Evolutionary conservation across 1,140 invertebrate genomes (phyloP), one percentile per base, ranked within the genome.

Genomic region (Portunus trituberculatus): DNA sequence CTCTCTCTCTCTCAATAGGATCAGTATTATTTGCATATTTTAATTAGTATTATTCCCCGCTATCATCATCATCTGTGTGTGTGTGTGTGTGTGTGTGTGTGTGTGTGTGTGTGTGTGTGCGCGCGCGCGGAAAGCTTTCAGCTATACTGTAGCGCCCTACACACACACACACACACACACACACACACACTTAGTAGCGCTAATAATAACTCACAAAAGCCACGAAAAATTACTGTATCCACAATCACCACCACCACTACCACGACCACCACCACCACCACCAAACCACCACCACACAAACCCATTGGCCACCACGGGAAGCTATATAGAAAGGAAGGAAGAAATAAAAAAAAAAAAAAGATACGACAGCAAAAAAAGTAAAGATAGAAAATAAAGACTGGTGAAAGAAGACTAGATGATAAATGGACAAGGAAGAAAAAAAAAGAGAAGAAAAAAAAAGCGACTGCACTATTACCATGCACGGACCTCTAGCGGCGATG

Each of bases 71-170:
- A 76, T 76, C 1, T n/a, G 6, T 76, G n/a, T 8, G 6, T 76
- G 67, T 76, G 67, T 76, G 67, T 76, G 67, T 76, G 67, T 76
- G 67, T 76, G 67, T 76, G 67, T 76, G 67, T 76, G 67, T 76
- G 16, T 76, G 67, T n/a, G 52, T 59, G 52, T 59, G 52, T 59
- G 52, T 59, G 52, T 59, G 52, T 59, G 52, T 20, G 52, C 8
- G 52, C 8, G 20, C 8, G 52, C 52, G 52, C 20, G 52, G 52
- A 59, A 39, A 39, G 39, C 39, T 6, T 39, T 6, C 39, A 39
- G 39, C 39, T 39, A 39, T 39, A 39, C 39, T 39, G 39, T 39
- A n/a, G n/a, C 6, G 39, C 1, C 39, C 39, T 39, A 39, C 39
- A 39, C 39, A 39, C 39, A 39, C 39, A n/a, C n/a, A n/a, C n/a